Evolutionary conservation across 2,113 vertebrate species (phyloP).

Genomic region (Podilymbus podiceps): DNA sequence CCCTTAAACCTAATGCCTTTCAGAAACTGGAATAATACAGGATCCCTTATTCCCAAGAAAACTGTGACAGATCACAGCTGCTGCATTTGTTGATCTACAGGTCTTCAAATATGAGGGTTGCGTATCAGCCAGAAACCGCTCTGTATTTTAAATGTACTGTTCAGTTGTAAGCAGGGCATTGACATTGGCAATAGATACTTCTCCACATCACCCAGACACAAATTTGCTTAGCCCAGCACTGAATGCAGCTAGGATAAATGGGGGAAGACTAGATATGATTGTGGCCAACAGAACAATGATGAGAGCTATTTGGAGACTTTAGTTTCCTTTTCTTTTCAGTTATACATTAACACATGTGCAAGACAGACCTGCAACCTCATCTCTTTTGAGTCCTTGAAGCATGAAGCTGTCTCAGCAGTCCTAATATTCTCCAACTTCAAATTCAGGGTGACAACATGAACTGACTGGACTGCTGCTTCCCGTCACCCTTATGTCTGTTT

Average conservation of each 20-base stretch:
- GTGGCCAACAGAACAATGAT: neutral
- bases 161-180: neutral
- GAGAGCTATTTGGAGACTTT: neutral
- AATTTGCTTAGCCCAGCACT: neutral
- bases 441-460: neutral
- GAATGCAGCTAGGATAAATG: neutral
- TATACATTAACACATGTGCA: neutral
- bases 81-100: neutral
- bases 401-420: neutral
- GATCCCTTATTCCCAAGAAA: neutral
- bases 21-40: neutral
- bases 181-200: neutral
- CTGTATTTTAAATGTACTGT: neutral
- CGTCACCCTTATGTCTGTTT: neutral
- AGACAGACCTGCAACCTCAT: neutral
- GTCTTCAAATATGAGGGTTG: neutral
- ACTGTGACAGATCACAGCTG: neutral
- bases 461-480: neutral
- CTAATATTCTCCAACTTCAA: neutral
- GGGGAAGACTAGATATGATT: neutral
- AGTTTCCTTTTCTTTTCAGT: neutral
- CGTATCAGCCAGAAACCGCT: neutral
- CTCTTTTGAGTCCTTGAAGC: neutral
- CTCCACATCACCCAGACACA: neutral
- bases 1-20: neutral